These are phyloP conservation scores for Eucidaris tribuloides DNA, from an alignment of 35 echinoderm and acorn worm species.

Conservation along the genomic window DNA sequence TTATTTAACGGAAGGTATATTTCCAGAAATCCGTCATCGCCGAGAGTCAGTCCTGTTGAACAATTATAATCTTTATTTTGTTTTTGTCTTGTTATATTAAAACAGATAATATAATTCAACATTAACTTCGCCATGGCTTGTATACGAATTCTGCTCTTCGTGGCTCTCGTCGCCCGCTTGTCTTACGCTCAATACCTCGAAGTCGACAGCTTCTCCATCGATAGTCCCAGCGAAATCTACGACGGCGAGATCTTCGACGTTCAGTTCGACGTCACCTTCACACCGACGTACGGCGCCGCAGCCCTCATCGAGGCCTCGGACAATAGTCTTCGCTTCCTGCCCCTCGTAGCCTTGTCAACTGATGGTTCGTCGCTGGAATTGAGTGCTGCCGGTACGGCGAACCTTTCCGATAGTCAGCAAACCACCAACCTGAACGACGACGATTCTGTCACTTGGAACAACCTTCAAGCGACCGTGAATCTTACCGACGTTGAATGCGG, in stretches of 20 bases:
- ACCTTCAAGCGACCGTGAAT: not conserved
- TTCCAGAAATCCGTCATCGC: not conserved
- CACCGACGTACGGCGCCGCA: slow-evolving; percentile 27
- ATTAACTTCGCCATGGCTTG: not conserved
- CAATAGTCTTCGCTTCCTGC: not conserved
- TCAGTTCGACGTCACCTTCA: slow-evolving; percentile 25
- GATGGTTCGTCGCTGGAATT: not conserved
- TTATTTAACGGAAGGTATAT: no score
- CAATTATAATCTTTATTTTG: not conserved
- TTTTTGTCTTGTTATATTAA: not conserved
- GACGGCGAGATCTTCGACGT: slow-evolving; percentile 8
- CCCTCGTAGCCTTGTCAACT: not conserved
- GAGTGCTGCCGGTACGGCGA: not conserved
- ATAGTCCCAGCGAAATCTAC: not conserved
- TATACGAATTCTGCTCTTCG: not conserved
- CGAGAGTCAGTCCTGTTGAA: not conserved
- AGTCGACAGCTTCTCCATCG: slow-evolving; percentile 6
- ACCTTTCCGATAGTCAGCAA: not conserved
- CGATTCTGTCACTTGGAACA: slow-evolving; percentile 27
- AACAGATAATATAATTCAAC: not conserved
- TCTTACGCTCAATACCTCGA: slow-evolving; percentile 30
- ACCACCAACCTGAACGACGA: slow-evolving; percentile 23
- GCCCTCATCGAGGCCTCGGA: not conserved
- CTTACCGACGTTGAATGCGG: slow-evolving; percentile 41
- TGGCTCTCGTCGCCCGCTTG: not conserved